Evolutionary conservation across 2,888 invertebrate species (phyloP).

Genomic region (Standfussiana lucernea): DNA sequence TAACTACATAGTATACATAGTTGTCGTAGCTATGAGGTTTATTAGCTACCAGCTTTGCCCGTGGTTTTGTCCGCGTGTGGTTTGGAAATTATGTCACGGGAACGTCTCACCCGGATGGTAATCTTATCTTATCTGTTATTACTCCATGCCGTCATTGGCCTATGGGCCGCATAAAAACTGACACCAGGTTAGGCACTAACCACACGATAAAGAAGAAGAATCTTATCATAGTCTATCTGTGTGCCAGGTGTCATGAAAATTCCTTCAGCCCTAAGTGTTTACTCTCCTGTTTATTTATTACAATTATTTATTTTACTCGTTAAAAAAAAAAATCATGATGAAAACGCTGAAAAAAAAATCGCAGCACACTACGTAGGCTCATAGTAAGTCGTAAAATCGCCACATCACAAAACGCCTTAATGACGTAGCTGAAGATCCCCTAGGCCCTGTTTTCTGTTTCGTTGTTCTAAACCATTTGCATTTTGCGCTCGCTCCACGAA

Average conservation of each 20-base stretch:
- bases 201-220: too few relatives aligned
- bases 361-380: not conserved
- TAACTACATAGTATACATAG: not conserved
- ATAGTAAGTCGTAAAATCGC: conserved; percentile 13
- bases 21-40: not conserved
- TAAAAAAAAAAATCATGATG: too few relatives aligned
- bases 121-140: too few relatives aligned
- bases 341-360: not conserved
- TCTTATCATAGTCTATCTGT: not conserved
- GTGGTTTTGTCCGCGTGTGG: not conserved
- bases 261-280: not conserved
- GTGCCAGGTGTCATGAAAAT: not conserved
- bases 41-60: not conserved
- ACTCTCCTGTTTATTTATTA: not conserved
- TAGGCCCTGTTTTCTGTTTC: conserved; percentile 34
- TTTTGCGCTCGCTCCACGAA: conserved; percentile 46
- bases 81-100: not conserved
- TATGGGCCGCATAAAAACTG: too few relatives aligned
- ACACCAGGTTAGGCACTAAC: too few relatives aligned
- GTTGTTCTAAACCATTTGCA: conserved; percentile 56
- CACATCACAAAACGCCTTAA: conserved; percentile 1
- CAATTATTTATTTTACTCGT: not conserved
- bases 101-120: not conserved
- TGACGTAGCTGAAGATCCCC: conserved; percentile 32
- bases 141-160: too few relatives aligned